Conservation (phyloP, 2,888 invertebrate species). For the Acanthosepion esculentum region DNA sequence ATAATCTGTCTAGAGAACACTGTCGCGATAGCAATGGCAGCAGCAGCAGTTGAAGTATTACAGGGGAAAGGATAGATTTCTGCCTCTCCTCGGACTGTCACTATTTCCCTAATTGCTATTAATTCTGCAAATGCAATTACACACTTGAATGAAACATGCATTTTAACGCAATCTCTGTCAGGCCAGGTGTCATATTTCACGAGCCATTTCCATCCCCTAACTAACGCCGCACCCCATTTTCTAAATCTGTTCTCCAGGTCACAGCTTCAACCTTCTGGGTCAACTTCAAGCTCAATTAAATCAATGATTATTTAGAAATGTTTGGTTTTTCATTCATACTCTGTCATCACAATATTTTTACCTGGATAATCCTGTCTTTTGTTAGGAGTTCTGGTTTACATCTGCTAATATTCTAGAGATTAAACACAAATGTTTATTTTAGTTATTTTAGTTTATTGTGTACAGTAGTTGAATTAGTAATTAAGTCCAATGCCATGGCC, state of each 20-base stretch:
- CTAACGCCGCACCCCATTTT: background rate
- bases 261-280: background rate
- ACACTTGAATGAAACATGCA: background rate
- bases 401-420: too few relatives aligned
- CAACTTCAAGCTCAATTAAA: background rate
- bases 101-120: background rate
- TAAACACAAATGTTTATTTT: too few relatives aligned
- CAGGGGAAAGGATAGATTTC: background rate
- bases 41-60: too few relatives aligned
- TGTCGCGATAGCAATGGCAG: background rate
- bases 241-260: background rate
- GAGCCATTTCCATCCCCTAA: background rate
- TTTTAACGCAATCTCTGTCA: background rate
- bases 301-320: background rate
- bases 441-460: too few relatives aligned
- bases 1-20: background rate
- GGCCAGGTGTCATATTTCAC: background rate
- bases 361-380: too few relatives aligned
- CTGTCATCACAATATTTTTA: too few relatives aligned
- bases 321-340: background rate
- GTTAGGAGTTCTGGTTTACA: too few relatives aligned
- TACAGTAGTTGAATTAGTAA: too few relatives aligned
- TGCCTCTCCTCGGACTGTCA: background rate
- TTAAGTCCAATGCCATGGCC: too few relatives aligned
- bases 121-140: conserved; percentile 13